Percentiles rank a stretch among this genome's conserved stretches.
phyloP scores from a whole-genome alignment of 2,797 vertebrate species.

The Acomys russatus region DNA sequence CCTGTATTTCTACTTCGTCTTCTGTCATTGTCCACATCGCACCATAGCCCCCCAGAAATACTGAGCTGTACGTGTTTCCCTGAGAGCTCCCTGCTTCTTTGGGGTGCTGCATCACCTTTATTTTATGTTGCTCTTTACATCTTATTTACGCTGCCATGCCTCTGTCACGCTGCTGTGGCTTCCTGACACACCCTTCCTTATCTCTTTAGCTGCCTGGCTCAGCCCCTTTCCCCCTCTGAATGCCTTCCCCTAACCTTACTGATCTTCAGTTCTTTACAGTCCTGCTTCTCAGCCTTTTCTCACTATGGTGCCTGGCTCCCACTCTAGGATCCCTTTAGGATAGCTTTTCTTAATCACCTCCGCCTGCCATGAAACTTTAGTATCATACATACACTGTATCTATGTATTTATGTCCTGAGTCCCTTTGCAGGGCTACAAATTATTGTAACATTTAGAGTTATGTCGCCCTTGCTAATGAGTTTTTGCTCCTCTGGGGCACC shows the following conservation, averaged over 20 bases:
- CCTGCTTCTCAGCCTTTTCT: constrained; percentile 44
- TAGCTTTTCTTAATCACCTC: neutral
- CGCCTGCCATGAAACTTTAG: constrained; percentile 41
- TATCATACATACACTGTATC: neutral
- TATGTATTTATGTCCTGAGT: constrained; percentile 16
- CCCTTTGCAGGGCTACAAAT: constrained; percentile 27
- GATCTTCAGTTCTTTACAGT: constrained; percentile 24
- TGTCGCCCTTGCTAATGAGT: constrained; percentile 4
- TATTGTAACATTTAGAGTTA: constrained; percentile 5
- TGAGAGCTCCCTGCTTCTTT: neutral
- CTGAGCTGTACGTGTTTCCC: neutral
- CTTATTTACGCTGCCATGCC: neutral
- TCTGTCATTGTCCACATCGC: constrained; percentile 9
- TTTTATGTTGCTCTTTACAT: neutral
- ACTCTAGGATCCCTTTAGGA: constrained; percentile 47
- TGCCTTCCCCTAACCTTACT: neutral
- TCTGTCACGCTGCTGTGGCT: neutral
- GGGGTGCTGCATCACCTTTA: neutral
- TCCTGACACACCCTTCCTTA: neutral
- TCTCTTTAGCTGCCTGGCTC: neutral
- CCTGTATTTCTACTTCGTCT: constrained; percentile 3
- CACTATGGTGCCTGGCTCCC: neutral
- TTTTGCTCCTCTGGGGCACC: constrained; percentile 2
- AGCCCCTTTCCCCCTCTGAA: neutral
- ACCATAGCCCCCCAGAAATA: neutral